Base-by-base conservation (phyloP, 2,888 invertebrate species). In the Acrobasis suavella region DNA sequence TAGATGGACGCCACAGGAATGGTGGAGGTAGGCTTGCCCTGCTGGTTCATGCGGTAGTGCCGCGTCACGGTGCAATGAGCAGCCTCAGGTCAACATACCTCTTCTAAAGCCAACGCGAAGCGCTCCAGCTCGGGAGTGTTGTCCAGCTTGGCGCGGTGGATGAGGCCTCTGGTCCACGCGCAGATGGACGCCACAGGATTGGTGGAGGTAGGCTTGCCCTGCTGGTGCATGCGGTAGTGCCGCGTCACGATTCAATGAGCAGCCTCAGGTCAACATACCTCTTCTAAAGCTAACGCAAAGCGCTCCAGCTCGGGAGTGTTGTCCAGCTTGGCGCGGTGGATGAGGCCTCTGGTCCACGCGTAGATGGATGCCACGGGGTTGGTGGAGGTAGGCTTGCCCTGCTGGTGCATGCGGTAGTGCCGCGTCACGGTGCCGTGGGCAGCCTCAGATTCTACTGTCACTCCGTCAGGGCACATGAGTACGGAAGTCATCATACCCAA, bases 391-490 rank as follows among this genome's bases (percentile, higher is more conserved):
- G 95, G 94, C 77, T 96, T 94, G 63, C 97, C 97, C 91, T 96
- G 95, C 87, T 97, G 97, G 84, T 97, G 96, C 93, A 95, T 94
- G 77, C 97, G 95, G 91, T 96, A 97, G 92, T 97, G 97, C 62
- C 97, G 94, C 9, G 97, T 97, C 64, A 98, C 97, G 7, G 98
- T 98, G 67, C 98, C 98, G 87, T 98, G 98, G 55, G 98, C 97
- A 49, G 98, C 98, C 87, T 98, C 98, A 0, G 97, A 95, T 90
- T 98, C 97, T 66, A 97, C 95, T 0, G 98, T 98, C 83, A 96
- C 96, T 2, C 93, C 93, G 79, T 93, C 97, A 0, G 97, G 97
- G 81, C 97, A 97, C 92, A 98, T 94, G 64, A 98, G 93, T 38
- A 98, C 97, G 62, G 97, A 97, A 16, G 97, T 97, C 97, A 98